phyloP scores from a whole-genome alignment of 2,888 invertebrate genomes.

The Lingula anatina region DNA sequence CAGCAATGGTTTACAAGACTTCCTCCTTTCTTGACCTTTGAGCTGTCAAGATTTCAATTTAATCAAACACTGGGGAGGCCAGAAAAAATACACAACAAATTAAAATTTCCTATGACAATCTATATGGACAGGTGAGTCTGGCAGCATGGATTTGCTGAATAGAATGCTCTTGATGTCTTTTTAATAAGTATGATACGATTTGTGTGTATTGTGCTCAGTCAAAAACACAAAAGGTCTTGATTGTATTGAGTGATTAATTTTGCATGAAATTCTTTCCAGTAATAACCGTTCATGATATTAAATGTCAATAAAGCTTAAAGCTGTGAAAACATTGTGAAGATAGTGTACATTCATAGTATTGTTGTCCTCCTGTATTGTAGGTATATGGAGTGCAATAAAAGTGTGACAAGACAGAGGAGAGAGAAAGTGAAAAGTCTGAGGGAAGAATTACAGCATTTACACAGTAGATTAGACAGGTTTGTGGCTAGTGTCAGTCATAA shows the following conservation, averaged over 20 bases:
- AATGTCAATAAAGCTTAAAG: too few relatives aligned
- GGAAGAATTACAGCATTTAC: conserved; percentile 42
- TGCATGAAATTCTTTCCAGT: too few relatives aligned
- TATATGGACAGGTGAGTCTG: conserved; percentile 54
- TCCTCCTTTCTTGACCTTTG: conserved; percentile 53
- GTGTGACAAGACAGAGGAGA: conserved; percentile 46
- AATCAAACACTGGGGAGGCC: conserved; percentile 52
- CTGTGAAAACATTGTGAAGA: too few relatives aligned
- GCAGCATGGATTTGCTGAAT: neutral
- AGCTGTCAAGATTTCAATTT: conserved; percentile 54
- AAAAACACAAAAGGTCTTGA: too few relatives aligned
- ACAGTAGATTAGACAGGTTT: conserved; percentile 49
- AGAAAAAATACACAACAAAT: conserved; percentile 55
- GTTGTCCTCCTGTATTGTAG: conserved; percentile 19
- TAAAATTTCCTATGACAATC: conserved; percentile 53
- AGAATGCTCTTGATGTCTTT: neutral
- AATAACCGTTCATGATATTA: too few relatives aligned
- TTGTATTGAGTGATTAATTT: too few relatives aligned
- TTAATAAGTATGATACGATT: too few relatives aligned
- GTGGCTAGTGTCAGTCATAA: conserved; percentile 8
- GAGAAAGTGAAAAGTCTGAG: conserved; percentile 48
- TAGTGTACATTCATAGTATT: neutral
- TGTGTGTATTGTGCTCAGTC: too few relatives aligned
- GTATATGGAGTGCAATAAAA: conserved; percentile 52
- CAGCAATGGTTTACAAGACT: conserved; percentile 54